Percentiles rank a stretch among this genome's conserved stretches.
These are phyloP conservation scores for Prorops nasuta DNA, from an alignment of 1,140 invertebrate species.

Conservation along the genomic window DNA sequence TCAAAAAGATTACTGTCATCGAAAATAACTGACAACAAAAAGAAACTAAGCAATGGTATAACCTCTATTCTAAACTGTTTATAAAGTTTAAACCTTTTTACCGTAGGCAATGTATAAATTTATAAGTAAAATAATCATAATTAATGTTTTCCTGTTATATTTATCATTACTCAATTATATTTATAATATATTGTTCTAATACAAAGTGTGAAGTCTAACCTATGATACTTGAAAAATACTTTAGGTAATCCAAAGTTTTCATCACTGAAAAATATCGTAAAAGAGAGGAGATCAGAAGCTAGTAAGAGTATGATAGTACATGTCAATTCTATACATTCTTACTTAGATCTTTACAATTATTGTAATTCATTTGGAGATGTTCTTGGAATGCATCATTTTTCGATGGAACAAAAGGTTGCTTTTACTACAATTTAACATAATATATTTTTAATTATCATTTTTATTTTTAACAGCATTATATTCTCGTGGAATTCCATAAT, in stretches of 20 bases:
- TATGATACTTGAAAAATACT: not conserved
- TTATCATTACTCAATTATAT: not conserved
- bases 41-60: no score
- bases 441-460: not conserved
- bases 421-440: conserved; percentile 3
- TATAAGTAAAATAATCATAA: no score
- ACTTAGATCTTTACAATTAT: conserved; percentile 62
- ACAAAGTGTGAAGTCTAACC: not conserved
- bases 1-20: no score
- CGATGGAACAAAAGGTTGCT: conserved; percentile 51
- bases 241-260: not conserved
- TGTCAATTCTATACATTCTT: conserved; percentile 64
- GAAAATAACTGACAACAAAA: no score
- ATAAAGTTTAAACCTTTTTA: no score
- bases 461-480: conserved; percentile 60
- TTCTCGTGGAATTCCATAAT: conserved; percentile 66
- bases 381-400: conserved; percentile 64
- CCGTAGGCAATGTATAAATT: no score
- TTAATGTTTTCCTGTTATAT: not conserved
- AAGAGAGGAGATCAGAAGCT: conserved; percentile 58
- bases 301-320: conserved; percentile 62
- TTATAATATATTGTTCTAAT: not conserved
- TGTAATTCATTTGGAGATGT: conserved; percentile 63
- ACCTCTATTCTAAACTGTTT: no score
- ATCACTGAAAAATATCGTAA: conserved; percentile 38